These are phyloP conservation scores for Clistopyga incitator DNA, from an alignment of 2,888 invertebrate species.

Conservation along the genomic window DNA sequence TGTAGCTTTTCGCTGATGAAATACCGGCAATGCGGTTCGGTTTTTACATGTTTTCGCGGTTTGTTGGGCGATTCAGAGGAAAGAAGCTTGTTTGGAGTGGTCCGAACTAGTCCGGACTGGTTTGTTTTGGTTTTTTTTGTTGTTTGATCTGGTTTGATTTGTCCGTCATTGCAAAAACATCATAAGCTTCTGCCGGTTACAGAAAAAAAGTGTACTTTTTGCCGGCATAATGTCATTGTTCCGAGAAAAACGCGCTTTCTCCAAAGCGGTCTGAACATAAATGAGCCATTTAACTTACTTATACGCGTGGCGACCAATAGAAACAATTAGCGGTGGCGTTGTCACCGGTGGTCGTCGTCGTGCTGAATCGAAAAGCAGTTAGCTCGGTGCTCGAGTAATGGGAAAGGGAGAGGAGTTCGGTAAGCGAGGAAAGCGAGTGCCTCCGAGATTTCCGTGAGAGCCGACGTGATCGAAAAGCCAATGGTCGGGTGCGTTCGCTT, in stretches of 20 bases:
- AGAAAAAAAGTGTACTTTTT: no score
- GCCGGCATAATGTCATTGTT: no score
- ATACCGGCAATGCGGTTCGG: background rate
- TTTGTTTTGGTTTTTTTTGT: no score
- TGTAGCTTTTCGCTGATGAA: background rate
- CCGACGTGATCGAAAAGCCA: slow-evolving; percentile 81
- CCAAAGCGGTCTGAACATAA: background rate
- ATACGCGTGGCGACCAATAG: background rate
- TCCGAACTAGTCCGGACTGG: no score
- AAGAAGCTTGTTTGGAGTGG: no score
- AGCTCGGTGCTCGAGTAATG: background rate
- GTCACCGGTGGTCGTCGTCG: background rate
- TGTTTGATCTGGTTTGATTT: no score
- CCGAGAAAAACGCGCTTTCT: background rate
- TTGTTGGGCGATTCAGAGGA: no score
- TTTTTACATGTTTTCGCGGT: background rate
- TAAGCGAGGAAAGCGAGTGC: slow-evolving; percentile 50
- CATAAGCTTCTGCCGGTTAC: no score
- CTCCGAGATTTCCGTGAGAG: slow-evolving; percentile 79
- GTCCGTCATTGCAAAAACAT: no score
- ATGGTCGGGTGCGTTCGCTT: slow-evolving; percentile 69
- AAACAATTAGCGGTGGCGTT: background rate
- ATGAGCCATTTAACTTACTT: background rate
- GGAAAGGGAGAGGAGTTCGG: slow-evolving; percentile 63
- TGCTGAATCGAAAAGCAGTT: background rate